Evolutionary conservation across 2,797 vertebrate species (phyloP).

Genomic region (Ciconia nigra): DNA sequence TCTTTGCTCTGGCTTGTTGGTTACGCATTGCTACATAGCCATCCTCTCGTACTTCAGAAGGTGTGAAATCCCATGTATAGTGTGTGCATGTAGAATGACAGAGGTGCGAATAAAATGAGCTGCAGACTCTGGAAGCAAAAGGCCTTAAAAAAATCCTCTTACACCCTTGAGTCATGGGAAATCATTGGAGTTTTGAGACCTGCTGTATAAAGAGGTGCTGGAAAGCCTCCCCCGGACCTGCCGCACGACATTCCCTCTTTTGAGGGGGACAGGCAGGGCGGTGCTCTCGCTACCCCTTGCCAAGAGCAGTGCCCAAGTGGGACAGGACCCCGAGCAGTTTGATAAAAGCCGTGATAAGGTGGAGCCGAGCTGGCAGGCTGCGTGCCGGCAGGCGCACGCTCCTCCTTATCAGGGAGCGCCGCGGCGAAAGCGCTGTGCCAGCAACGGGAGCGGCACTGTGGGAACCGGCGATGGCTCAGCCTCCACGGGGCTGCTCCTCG

Average conservation of each 20-base stretch:
- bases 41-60: neutral
- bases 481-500: neutral
- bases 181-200: neutral
- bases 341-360: neutral
- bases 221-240: neutral
- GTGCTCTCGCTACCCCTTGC: neutral
- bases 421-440: neutral
- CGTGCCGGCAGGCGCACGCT: fast-evolving
- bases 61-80: neutral
- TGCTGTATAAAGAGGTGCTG: neutral
- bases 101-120: neutral
- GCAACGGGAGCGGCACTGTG: neutral
- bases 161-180: neutral
- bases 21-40: neutral
- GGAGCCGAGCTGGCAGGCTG: neutral
- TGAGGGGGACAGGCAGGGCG: neutral
- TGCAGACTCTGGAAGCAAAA: neutral
- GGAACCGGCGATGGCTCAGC: neutral
- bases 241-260: fast-evolving
- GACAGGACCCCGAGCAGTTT: fast-evolving
- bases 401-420: neutral
- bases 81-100: neutral
- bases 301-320: neutral
- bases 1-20: neutral
- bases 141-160: neutral